Conservation (phyloP, 2,113 vertebrate genomes). For the Bothrops jararaca region DNA sequence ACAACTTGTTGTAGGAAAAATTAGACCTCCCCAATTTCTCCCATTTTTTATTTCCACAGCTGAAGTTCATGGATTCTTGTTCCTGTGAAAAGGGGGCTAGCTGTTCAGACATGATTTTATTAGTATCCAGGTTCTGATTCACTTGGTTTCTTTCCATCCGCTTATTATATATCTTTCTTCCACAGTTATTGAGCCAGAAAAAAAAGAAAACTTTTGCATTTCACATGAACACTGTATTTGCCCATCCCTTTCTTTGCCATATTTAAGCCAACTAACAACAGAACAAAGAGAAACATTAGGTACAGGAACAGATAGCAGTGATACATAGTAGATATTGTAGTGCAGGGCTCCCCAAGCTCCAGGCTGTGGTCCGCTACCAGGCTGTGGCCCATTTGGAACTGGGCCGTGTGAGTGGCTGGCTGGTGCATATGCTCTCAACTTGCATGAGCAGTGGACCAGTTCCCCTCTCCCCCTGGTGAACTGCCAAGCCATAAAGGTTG, state of each 20-base stretch:
- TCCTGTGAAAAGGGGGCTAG: neutral
- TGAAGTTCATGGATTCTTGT: neutral
- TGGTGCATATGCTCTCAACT: neutral
- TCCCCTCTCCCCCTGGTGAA: too few species aligned
- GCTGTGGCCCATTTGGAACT: neutral
- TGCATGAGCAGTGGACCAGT: too few species aligned
- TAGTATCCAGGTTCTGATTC: slow-evolving; percentile 34
- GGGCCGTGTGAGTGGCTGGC: neutral
- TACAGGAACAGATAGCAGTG: neutral
- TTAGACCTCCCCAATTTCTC: neutral
- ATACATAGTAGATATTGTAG: neutral
- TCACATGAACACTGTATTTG: neutral
- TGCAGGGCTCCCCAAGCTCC: neutral
- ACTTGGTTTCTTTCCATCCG: neutral
- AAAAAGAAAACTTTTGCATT: neutral
- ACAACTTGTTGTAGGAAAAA: neutral
- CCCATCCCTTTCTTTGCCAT: neutral
- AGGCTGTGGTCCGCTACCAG: neutral
- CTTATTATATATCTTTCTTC: slow-evolving; percentile 37
- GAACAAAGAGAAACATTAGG: neutral
- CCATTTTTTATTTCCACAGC: neutral
- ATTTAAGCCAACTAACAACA: neutral
- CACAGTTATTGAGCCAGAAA: slow-evolving; percentile 44
- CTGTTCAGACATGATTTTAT: neutral
- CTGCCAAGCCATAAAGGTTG: too few species aligned